These are phyloP conservation scores for Drosophila austrosaltans DNA, from an alignment of 2,888 invertebrate genomes.

Conservation along the genomic window DNA sequence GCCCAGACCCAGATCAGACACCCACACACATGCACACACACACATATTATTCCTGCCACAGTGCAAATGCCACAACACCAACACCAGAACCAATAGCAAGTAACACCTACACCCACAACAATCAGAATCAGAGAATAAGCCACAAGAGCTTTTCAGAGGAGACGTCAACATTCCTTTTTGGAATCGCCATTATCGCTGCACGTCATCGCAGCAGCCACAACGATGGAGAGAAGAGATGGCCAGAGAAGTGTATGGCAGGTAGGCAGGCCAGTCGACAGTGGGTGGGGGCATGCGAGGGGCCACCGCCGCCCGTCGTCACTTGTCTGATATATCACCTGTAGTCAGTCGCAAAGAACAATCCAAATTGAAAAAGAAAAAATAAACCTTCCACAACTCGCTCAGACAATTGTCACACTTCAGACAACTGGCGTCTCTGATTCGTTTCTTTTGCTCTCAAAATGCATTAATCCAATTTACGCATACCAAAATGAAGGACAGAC, in stretches of 20 bases:
- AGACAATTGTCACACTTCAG: slow-evolving; percentile 69
- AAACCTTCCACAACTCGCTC: slow-evolving; percentile 49
- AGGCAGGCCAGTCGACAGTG: not conserved
- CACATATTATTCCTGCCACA: slow-evolving; percentile 52
- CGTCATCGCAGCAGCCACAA: slow-evolving; percentile 59
- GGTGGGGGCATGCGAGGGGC: slow-evolving; percentile 8
- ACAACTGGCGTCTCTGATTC: slow-evolving; percentile 60
- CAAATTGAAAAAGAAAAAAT: slow-evolving; percentile 63
- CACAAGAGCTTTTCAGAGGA: slow-evolving; percentile 27
- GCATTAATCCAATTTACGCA: slow-evolving; percentile 81
- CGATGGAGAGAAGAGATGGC: not conserved
- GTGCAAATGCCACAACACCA: too few relatives aligned
- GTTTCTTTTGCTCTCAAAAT: slow-evolving; percentile 67
- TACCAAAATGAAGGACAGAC: slow-evolving; percentile 55
- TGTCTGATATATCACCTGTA: slow-evolving; percentile 79
- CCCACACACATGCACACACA: slow-evolving; percentile 37
- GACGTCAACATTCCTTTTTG: slow-evolving; percentile 69
- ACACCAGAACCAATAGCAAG: slow-evolving; percentile 65
- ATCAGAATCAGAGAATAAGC: slow-evolving; percentile 14
- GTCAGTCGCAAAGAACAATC: slow-evolving; percentile 57
- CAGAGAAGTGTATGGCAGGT: not conserved
- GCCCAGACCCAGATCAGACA: slow-evolving; percentile 25
- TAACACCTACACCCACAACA: slow-evolving; percentile 59
- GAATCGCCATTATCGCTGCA: slow-evolving; percentile 67
- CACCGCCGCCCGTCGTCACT: slow-evolving; percentile 76